phyloP scores from a whole-genome alignment of 2,113 vertebrate genomes.

The Myrmecobius fasciatus region DNA sequence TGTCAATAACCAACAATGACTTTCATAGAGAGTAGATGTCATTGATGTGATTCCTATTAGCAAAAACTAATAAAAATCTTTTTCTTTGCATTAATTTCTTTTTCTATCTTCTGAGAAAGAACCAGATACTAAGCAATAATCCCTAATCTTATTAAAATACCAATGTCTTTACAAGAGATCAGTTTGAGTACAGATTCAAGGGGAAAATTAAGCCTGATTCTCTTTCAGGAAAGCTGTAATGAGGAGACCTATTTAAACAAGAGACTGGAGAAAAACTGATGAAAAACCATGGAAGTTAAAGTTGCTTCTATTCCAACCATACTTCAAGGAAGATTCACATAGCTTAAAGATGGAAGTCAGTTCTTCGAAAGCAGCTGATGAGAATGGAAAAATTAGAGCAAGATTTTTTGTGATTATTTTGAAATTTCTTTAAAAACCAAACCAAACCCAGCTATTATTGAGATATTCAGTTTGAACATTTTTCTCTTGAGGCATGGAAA shows the following conservation, averaged over 20 bases:
- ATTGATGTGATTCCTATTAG: too few species aligned
- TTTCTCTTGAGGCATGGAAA: neutral
- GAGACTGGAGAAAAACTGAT: neutral
- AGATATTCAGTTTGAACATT: neutral
- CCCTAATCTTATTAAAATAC: neutral
- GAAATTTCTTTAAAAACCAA: neutral
- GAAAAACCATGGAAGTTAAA: neutral
- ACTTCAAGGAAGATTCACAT: neutral
- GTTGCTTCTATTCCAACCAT: neutral
- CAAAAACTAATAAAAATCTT: neutral
- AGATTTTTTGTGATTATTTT: neutral
- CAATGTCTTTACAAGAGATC: neutral
- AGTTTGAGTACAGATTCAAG: neutral
- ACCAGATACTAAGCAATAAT: neutral
- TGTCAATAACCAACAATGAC: neutral
- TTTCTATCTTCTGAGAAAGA: neutral
- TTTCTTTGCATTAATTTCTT: neutral
- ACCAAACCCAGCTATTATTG: neutral
- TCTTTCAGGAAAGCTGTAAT: conserved; percentile 84
- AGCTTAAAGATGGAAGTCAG: neutral
- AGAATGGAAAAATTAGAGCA: neutral
- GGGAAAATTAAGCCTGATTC: neutral
- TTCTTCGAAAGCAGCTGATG: neutral
- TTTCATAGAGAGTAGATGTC: neutral
- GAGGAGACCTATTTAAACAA: conserved; percentile 68